Evolutionary conservation across 2,888 invertebrate genomes (phyloP).

Genomic region (Rhaphigaster nebulosa): DNA sequence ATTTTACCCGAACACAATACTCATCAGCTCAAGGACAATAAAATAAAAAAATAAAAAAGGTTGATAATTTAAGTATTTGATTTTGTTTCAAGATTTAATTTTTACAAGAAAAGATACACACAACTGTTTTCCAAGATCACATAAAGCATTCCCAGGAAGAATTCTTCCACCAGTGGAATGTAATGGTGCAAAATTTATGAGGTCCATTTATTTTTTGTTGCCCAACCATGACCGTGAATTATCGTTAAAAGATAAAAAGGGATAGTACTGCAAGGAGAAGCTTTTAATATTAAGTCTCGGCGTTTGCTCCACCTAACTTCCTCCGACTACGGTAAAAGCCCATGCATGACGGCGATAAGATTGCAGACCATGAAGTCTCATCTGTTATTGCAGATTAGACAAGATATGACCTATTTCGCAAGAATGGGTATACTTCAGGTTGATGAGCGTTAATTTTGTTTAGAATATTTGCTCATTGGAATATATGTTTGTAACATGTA

Average conservation of each 20-base stretch:
- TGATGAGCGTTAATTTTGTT: not conserved
- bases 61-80: too few relatives aligned
- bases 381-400: not conserved
- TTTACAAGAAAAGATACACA: too few relatives aligned
- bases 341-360: not conserved
- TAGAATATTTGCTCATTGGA: not conserved
- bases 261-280: not conserved
- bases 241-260: not conserved
- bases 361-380: not conserved
- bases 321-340: not conserved
- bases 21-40: too few relatives aligned
- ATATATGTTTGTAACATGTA: not conserved
- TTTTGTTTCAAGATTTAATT: too few relatives aligned
- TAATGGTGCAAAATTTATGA: not conserved
- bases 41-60: too few relatives aligned
- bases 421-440: not conserved
- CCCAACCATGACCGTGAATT: not conserved
- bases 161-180: not conserved
- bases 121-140: too few relatives aligned
- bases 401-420: not conserved
- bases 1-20: too few relatives aligned
- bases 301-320: not conserved
- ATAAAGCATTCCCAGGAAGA: not conserved
- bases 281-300: not conserved
- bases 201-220: not conserved